Base-by-base conservation (phyloP, 2,888 invertebrate genomes). In the Patella depressa region DNA sequence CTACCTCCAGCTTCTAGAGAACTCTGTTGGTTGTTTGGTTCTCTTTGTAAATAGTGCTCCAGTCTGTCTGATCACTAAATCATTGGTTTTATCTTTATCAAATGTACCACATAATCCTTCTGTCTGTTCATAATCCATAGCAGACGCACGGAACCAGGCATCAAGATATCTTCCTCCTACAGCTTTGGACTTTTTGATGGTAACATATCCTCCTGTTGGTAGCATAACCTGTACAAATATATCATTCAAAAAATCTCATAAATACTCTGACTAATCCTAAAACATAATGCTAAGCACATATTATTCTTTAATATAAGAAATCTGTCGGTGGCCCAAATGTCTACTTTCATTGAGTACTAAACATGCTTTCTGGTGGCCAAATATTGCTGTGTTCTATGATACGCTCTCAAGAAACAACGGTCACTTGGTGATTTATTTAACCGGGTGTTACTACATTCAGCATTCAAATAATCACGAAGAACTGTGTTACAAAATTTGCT, bases 61-160 rank as follows among this genome's bases (percentile, higher is more conserved):
- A 77, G 85, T 83, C 3, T 75, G 74, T 24, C 84, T 78, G 19
- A 65, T 65, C 29, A 72, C 76, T 11, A 84, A 72, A 75, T 89
- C 89, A 80, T 89, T 88, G 9, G 74, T 53, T 17, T 71, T 55
- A 55, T 84, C 81, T 17, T 80, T 87, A 81, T 90, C 88, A 81
- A 85, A 88, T 12, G 79, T 82, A 1, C 90, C 90, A 83, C 90
- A 90, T 65, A 89, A 77, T 74, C 89, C 88, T 79, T 84, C 80
- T 9, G 85, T 83, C 29, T 79, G 79, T 24, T 79, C 76, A 17
- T 76, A 79, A 75, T 89, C 89, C 17, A 76, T 76, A 2, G 85
- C 80, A 12, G 88, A 85, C 24, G 87, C 81, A 2, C 82, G 82
- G 57, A 89, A 77, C 85, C 84, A 86, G n/a, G 85, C 79, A 74